These are phyloP conservation scores for Neodon shergylaensis DNA, from an alignment of 2,113 vertebrate species.

Conservation along the genomic window DNA sequence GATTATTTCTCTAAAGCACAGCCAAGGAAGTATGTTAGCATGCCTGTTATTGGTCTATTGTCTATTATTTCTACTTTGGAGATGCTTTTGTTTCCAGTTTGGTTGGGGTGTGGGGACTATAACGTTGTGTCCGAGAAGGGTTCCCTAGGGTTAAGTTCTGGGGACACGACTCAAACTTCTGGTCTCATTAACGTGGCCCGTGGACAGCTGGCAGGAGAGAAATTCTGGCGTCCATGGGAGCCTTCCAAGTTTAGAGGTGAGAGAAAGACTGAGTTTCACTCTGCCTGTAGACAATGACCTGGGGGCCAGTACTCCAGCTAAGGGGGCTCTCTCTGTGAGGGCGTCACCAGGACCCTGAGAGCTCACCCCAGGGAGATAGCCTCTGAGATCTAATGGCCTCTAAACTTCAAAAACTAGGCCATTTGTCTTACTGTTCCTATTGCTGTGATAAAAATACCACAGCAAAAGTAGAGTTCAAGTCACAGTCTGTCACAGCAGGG, in stretches of 20 bases:
- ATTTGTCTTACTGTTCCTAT: background rate
- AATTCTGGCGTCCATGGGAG: background rate
- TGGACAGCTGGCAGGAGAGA: background rate
- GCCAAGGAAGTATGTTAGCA: slow-evolving; percentile 13
- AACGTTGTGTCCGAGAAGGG: background rate
- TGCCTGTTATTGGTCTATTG: background rate
- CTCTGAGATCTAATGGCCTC: background rate
- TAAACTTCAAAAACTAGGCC: background rate
- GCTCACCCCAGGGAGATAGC: background rate
- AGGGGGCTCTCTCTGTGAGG: background rate
- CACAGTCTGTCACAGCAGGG: background rate
- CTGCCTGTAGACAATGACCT: background rate
- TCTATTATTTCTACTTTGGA: slow-evolving; percentile 43
- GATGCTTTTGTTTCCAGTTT: slow-evolving; percentile 44
- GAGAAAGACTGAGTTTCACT: background rate
- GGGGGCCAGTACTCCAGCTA: background rate
- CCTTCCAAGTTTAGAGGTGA: background rate
- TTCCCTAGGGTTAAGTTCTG: background rate
- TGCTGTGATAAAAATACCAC: background rate
- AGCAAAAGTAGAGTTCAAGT: background rate
- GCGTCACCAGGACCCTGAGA: background rate
- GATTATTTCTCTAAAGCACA: slow-evolving; percentile 28
- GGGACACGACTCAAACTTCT: background rate
- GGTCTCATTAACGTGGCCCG: background rate
- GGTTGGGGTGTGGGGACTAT: background rate